These are phyloP conservation scores for Spinus pinus DNA, from an alignment of 2,797 vertebrate genomes.

Conservation along the genomic window DNA sequence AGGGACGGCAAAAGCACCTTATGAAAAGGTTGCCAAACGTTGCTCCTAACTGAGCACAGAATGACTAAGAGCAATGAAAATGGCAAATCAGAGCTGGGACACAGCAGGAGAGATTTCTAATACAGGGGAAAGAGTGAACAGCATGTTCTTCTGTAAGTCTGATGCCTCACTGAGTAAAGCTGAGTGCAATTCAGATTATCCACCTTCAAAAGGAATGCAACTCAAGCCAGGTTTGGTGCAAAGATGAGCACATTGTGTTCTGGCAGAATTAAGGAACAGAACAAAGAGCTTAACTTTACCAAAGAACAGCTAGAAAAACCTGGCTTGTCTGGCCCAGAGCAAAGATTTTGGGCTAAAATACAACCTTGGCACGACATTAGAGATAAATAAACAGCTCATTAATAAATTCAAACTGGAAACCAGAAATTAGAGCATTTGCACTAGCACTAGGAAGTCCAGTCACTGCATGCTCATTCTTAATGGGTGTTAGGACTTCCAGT, in stretches of 20 bases:
- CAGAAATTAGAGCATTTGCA: not conserved
- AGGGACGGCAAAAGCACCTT: not conserved
- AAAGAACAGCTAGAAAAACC: not conserved
- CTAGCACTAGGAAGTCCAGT: not conserved
- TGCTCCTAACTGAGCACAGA: not conserved
- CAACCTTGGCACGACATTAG: not conserved
- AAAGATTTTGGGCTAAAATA: not conserved
- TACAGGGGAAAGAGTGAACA: not conserved
- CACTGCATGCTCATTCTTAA: not conserved
- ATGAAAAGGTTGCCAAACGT: not conserved
- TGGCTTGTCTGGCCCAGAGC: not conserved
- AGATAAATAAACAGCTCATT: not conserved
- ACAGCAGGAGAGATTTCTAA: not conserved
- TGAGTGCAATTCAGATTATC: not conserved
- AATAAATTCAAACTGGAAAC: not conserved
- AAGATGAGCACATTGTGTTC: not conserved
- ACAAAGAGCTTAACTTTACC: not conserved
- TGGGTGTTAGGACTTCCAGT: not conserved
- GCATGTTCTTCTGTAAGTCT: not conserved
- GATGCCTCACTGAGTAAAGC: not conserved
- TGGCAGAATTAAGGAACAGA: not conserved
- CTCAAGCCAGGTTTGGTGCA: not conserved
- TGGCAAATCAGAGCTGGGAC: not conserved
- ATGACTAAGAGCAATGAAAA: not conserved
- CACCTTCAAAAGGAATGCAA: not conserved